Conservation (phyloP, 2,797 vertebrate genomes). For the Epinephelus awoara region DNA sequence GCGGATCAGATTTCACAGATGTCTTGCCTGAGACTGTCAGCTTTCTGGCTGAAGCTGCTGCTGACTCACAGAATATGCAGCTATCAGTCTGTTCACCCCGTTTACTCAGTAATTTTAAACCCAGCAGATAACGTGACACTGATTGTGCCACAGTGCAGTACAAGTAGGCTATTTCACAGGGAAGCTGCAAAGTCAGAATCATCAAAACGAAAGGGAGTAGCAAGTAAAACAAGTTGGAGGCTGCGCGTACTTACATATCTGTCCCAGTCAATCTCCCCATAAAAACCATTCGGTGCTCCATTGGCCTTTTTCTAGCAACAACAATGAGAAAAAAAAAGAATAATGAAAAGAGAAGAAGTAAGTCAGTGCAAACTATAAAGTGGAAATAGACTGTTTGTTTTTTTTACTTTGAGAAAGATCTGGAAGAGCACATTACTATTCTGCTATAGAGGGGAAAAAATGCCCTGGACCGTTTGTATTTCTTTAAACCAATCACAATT, state of each 20-base stretch:
- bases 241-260: slow-evolving; percentile 92
- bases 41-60: slow-evolving; percentile 49
- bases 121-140: slow-evolving; percentile 26
- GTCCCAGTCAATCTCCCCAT: slow-evolving; percentile 99
- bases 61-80: slow-evolving; percentile 57
- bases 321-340: slow-evolving; percentile 59
- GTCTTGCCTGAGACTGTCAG: slow-evolving; percentile 37
- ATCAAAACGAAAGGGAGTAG: not conserved
- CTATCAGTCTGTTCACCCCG: slow-evolving; percentile 15
- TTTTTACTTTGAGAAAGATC: too few species aligned
- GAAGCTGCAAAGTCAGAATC: slow-evolving; percentile 24
- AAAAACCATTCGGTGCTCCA: slow-evolving; percentile 97
- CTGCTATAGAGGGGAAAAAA: too few species aligned
- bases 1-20: slow-evolving; percentile 56
- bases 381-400: too few species aligned
- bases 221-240: not conserved
- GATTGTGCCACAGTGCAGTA: slow-evolving; percentile 5
- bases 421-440: too few species aligned
- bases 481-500: too few species aligned
- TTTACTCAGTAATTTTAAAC: slow-evolving; percentile 50
- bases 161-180: slow-evolving; percentile 2
- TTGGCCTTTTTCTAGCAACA: slow-evolving; percentile 93
- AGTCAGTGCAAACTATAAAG: not conserved
- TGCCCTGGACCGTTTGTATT: too few species aligned
- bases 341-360: not conserved